phyloP scores from a whole-genome alignment of 2,113 vertebrate genomes.

The Motacilla tschutschensis region DNA sequence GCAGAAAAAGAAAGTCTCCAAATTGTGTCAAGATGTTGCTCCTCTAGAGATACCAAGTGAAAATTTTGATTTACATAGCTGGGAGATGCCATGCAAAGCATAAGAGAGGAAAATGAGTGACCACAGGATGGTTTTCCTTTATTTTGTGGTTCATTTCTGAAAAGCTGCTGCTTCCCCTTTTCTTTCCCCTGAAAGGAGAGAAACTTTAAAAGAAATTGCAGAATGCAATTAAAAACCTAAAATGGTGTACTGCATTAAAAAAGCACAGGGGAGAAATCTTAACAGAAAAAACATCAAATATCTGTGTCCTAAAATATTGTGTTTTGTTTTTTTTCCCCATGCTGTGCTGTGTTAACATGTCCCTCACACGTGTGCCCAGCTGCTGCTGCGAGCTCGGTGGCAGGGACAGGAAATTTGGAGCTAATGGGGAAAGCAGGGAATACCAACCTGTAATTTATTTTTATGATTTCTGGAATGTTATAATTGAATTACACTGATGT shows the following conservation, averaged over 20 bases:
- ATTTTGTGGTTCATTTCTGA: conserved; percentile 9
- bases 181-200: background rate
- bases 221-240: background rate
- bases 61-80: conserved; percentile 23
- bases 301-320: background rate
- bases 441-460: background rate
- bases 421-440: background rate
- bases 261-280: background rate
- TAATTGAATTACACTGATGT: background rate
- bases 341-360: background rate
- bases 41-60: background rate
- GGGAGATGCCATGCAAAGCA: background rate
- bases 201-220: conserved; percentile 11
- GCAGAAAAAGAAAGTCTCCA: background rate
- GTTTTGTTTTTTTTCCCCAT: background rate
- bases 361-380: background rate
- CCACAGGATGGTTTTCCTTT: background rate
- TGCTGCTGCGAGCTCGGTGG: background rate
- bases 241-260: background rate
- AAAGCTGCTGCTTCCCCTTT: background rate
- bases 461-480: background rate
- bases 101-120: background rate
- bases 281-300: background rate
- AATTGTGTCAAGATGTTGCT: background rate
- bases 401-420: background rate